Percentiles rank a stretch among this genome's conserved stretches.
These are phyloP conservation scores for Gadopsis marmoratus DNA, from an alignment of 2,797 vertebrate species.

Conservation along the genomic window DNA sequence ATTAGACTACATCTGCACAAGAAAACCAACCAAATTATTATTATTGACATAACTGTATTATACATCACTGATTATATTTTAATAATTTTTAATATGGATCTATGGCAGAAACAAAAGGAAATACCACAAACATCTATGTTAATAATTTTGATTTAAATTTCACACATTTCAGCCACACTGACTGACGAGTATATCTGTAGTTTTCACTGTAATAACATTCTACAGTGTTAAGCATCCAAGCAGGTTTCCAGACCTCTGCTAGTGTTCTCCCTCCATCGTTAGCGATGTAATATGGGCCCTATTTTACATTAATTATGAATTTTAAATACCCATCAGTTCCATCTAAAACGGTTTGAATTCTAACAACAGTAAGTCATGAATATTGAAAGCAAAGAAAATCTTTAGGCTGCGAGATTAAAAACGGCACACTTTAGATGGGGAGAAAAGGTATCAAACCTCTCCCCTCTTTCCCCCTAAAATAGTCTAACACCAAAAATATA, in stretches of 20 bases:
- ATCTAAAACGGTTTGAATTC: slow-evolving; percentile 10
- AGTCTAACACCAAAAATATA: slow-evolving; percentile 35
- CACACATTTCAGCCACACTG: not conserved
- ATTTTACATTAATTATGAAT: not conserved
- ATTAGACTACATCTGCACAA: not conserved
- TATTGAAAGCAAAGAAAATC: slow-evolving; percentile 41
- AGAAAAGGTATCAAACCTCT: slow-evolving; percentile 32
- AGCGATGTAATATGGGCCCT: not conserved
- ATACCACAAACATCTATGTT: not conserved
- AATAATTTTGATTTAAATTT: not conserved
- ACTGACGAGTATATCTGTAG: not conserved
- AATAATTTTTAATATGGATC: not conserved
- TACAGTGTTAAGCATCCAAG: not conserved
- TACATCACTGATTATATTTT: not conserved
- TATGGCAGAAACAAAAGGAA: not conserved
- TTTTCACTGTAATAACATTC: not conserved
- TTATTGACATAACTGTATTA: not conserved
- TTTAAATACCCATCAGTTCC: not conserved
- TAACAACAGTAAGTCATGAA: slow-evolving; percentile 14
- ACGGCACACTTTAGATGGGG: not conserved
- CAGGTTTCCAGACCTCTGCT: not conserved
- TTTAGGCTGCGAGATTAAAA: slow-evolving; percentile 35
- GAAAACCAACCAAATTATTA: too few species aligned
- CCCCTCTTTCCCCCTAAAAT: slow-evolving; percentile 9
- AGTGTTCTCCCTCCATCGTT: not conserved